These are phyloP conservation scores for Myotis findleyi DNA, from an alignment of 2,797 vertebrate genomes.

Conservation along the genomic window DNA sequence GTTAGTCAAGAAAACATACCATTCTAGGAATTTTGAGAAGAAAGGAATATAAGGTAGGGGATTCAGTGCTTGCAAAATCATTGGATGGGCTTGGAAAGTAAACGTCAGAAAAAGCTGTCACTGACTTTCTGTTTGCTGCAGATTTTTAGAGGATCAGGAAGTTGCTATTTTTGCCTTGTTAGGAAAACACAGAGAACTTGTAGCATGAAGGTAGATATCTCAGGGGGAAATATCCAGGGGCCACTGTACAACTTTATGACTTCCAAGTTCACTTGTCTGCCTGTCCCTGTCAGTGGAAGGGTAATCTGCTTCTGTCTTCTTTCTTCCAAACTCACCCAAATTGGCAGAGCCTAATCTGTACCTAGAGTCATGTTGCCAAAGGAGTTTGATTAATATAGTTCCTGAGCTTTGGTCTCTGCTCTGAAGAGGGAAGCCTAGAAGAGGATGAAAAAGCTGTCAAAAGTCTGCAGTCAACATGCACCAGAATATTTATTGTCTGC, in stretches of 20 bases:
- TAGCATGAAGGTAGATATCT: background rate
- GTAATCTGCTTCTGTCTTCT: background rate
- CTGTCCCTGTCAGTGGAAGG: background rate
- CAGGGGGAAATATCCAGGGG: background rate
- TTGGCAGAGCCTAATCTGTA: background rate
- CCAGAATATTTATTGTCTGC: background rate
- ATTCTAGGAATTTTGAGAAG: background rate
- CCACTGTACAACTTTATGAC: background rate
- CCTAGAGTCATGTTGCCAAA: background rate
- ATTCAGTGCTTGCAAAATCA: background rate
- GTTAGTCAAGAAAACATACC: background rate
- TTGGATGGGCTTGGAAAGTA: background rate
- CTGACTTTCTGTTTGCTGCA: background rate
- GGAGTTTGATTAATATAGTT: background rate
- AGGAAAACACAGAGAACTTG: background rate
- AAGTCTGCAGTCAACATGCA: background rate
- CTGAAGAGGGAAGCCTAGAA: background rate
- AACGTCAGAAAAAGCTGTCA: background rate
- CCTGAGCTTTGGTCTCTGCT: background rate
- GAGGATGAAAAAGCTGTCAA: background rate
- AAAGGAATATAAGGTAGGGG: background rate
- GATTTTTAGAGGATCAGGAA: background rate
- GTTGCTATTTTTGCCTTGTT: background rate
- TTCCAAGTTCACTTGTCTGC: background rate
- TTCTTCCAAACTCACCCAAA: background rate